Evolutionary conservation across 2,113 vertebrate species (phyloP).

Genomic region (Ochotona curzoniae): DNA sequence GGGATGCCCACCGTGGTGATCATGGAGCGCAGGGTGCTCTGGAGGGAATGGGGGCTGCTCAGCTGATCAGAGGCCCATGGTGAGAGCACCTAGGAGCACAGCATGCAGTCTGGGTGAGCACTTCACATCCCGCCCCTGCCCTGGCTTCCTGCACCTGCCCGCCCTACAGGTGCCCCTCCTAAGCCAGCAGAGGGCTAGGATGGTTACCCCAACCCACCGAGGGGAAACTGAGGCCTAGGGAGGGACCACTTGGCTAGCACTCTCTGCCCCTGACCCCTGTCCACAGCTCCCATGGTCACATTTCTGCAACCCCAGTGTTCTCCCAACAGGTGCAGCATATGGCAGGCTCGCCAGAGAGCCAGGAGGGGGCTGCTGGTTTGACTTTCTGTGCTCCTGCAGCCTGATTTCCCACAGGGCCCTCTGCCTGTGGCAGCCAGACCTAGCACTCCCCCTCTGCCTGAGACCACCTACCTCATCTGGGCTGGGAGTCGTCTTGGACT

Average conservation of each 20-base stretch:
- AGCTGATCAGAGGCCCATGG: slow-evolving; percentile 62
- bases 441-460: neutral
- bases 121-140: neutral
- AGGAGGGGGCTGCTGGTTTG: neutral
- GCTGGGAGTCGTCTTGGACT: slow-evolving; percentile 71
- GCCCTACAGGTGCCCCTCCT: neutral
- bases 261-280: neutral
- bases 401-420: neutral
- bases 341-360: neutral
- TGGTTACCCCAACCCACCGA: neutral
- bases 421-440: neutral
- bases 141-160: neutral
- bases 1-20: slow-evolving; percentile 87
- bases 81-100: neutral
- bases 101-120: neutral
- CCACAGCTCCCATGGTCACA: neutral
- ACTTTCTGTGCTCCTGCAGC: neutral
- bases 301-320: neutral
- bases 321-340: neutral
- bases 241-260: neutral
- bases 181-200: neutral
- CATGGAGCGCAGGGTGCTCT: slow-evolving; percentile 84
- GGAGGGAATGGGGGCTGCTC: slow-evolving; percentile 63
- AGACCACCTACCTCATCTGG: slow-evolving; percentile 71
- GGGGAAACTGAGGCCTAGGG: neutral